Evolutionary conservation across 2,797 vertebrate genomes (phyloP).

Genomic region (Enteromius argenteus): DNA sequence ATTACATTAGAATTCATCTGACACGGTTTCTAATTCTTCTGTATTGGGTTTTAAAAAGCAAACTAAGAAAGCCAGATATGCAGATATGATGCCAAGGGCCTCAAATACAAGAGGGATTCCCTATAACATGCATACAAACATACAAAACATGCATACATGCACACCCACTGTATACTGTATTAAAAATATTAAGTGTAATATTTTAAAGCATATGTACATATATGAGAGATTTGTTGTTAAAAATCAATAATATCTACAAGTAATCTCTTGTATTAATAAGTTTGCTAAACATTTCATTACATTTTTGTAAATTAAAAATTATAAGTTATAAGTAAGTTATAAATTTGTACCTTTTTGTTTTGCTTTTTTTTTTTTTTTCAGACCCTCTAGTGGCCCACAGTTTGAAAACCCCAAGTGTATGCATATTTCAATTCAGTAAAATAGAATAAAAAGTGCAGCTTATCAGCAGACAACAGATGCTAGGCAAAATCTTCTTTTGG

Average conservation of each 20-base stretch:
- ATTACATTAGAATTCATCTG: not conserved
- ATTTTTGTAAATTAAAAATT: too few relatives aligned
- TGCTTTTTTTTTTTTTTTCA: slow-evolving; percentile 62
- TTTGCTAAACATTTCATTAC: not conserved
- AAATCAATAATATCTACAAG: too few relatives aligned
- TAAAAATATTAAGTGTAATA: too few relatives aligned
- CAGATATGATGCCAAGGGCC: not conserved
- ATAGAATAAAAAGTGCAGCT: slow-evolving; percentile 41
- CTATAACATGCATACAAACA: not conserved
- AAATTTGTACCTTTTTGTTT: too few relatives aligned
- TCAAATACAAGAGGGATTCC: not conserved
- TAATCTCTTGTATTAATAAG: not conserved
- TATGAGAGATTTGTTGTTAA: not conserved
- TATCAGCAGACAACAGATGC: slow-evolving; percentile 71
- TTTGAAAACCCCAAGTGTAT: not conserved
- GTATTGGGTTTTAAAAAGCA: slow-evolving; percentile 61
- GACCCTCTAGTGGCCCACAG: not conserved
- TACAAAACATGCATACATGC: not conserved
- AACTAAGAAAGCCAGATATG: slow-evolving; percentile 59
- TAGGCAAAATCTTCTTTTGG: slow-evolving; percentile 62
- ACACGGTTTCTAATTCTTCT: slow-evolving; percentile 57
- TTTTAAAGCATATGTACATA: too few relatives aligned
- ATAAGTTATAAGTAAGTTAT: too few relatives aligned
- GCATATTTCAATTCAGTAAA: slow-evolving; percentile 14
- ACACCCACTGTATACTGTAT: not conserved